Conservation (phyloP, 1,140 invertebrate genomes). For the Pseudomyrmex sp. region DNA sequence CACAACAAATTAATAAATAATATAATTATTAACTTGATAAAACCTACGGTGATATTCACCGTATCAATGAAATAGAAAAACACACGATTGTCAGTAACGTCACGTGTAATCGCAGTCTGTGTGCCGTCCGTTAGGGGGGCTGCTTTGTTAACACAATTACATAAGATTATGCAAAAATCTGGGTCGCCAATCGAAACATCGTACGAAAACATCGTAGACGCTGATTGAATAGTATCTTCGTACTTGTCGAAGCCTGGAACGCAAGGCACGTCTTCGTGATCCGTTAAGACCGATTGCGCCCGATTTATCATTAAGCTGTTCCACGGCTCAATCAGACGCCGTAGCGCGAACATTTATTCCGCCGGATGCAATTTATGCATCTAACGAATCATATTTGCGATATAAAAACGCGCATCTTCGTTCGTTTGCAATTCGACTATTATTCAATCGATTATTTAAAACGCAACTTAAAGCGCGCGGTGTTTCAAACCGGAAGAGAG, state of each 20-base stretch:
- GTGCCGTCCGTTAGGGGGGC: slow-evolving; percentile 60
- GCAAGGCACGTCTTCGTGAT: slow-evolving; percentile 48
- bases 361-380: neutral
- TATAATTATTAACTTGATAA: neutral
- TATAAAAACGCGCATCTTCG: neutral
- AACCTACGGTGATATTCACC: neutral
- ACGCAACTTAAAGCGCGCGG: no score
- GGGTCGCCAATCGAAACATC: slow-evolving; percentile 47
- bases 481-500: no score
- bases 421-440: neutral
- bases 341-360: neutral
- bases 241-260: slow-evolving; percentile 28
- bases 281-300: slow-evolving; percentile 63
- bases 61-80: slow-evolving; percentile 9
- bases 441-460: no score
- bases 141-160: slow-evolving; percentile 69
- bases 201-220: slow-evolving; percentile 45
- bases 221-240: slow-evolving; percentile 37
- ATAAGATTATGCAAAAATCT: slow-evolving; percentile 73
- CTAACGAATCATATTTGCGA: neutral
- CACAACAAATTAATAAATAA: no score
- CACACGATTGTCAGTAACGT: slow-evolving; percentile 49
- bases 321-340: slow-evolving; percentile 6
- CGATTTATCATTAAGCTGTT: slow-evolving; percentile 56
- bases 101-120: slow-evolving; percentile 53